Conservation (phyloP, 2,888 invertebrate genomes). For the Xanthorhoe spadicearia region DNA sequence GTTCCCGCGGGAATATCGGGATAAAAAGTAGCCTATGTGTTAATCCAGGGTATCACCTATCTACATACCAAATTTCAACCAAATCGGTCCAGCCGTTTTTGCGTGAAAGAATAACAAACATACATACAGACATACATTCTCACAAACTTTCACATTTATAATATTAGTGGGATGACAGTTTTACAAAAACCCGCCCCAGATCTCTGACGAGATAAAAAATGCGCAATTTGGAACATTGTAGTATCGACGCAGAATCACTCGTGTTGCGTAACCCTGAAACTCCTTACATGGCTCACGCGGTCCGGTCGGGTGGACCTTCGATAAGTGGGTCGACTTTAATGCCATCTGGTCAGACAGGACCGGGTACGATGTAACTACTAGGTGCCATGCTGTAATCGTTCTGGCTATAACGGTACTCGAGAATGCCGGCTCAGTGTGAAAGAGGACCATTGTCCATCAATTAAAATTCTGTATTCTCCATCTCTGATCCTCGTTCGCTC, state of each 20-base stretch:
- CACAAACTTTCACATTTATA: no score
- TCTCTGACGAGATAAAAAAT: constrained; percentile 42
- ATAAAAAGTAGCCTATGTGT: no score
- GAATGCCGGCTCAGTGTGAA: constrained; percentile 52
- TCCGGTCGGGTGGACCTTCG: constrained; percentile 74
- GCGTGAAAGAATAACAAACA: no score
- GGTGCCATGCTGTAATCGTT: constrained; percentile 64
- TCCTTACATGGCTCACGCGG: constrained; percentile 71
- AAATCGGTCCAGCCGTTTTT: no score
- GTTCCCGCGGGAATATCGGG: no score
- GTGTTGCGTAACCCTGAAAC: constrained; percentile 73
- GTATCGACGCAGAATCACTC: constrained; percentile 45
- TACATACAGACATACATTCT: no score
- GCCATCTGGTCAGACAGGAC: constrained; percentile 78
- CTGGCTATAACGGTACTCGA: constrained; percentile 61
- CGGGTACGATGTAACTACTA: constrained; percentile 64
- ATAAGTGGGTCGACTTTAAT: constrained; percentile 77
- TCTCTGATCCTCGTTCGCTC: constrained; percentile 46
- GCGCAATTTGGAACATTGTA: constrained; percentile 42
- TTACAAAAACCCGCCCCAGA: constrained; percentile 43
- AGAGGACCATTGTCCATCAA: constrained; percentile 51
- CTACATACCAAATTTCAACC: no score
- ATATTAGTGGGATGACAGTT: no score
- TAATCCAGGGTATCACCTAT: no score
- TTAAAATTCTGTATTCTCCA: constrained; percentile 53